Evolutionary conservation across 1,140 invertebrate genomes (phyloP).

Genomic region (Drosophila subpulchrella): DNA sequence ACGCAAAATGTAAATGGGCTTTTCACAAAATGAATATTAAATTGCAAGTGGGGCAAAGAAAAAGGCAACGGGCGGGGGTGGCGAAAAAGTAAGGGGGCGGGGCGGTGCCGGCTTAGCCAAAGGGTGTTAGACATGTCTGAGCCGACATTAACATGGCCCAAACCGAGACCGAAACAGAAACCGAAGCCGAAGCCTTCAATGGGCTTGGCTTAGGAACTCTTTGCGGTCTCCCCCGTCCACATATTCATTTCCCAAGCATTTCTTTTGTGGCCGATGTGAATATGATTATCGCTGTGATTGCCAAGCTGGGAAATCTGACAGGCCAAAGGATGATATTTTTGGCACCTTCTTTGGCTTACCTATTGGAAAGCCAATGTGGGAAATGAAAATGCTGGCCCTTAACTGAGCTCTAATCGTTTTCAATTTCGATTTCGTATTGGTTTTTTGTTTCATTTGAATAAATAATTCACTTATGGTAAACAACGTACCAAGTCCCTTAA

Average conservation of each 20-base stretch:
- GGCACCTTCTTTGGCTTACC: background rate
- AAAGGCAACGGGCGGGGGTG: background rate
- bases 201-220: slow-evolving; percentile 14
- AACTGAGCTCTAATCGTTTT: background rate
- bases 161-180: background rate
- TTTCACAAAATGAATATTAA: slow-evolving; percentile 80
- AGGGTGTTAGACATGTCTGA: slow-evolving; percentile 56
- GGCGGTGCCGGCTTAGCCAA: slow-evolving; percentile 13
- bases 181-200: background rate
- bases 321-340: background rate
- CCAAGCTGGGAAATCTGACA: slow-evolving; percentile 5
- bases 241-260: background rate
- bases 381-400: background rate
- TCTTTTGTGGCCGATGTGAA: slow-evolving; percentile 6
- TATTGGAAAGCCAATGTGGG: too few relatives aligned
- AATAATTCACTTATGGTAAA: too few relatives aligned
- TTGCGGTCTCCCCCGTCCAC: background rate
- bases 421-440: too few relatives aligned
- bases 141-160: slow-evolving; percentile 53
- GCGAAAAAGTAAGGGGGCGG: background rate
- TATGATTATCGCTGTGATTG: slow-evolving; percentile 11
- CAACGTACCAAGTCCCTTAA: too few relatives aligned
- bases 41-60: slow-evolving; percentile 47
- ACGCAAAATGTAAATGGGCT: slow-evolving; percentile 74
- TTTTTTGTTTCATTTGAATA: too few relatives aligned